Conservation (phyloP, 1,140 invertebrate species). For the Drosophila funebris region DNA sequence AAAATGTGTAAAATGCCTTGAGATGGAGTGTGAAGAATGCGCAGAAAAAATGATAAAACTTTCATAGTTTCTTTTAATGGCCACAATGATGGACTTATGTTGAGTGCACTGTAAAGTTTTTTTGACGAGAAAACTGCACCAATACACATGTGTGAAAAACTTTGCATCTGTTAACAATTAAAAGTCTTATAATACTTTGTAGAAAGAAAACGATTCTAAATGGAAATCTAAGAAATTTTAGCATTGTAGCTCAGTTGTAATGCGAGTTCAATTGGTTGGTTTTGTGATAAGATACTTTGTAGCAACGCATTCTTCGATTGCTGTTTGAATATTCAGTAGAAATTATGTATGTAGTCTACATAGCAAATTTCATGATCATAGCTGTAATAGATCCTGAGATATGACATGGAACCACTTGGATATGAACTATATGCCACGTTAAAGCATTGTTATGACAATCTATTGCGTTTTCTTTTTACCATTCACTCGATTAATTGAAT, state of each 20-base stretch:
- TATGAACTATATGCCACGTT: neutral
- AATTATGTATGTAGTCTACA: neutral
- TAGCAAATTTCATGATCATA: neutral
- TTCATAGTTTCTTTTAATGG: conserved; percentile 7
- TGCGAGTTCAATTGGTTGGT: neutral
- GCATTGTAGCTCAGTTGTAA: neutral
- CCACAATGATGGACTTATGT: conserved; percentile 1
- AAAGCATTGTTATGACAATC: too few species aligned
- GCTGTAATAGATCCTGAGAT: neutral
- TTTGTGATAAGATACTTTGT: neutral
- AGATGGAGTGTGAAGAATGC: conserved; percentile 32
- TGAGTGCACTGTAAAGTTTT: conserved; percentile 4
- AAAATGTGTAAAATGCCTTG: conserved; percentile 27
- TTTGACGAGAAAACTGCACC: neutral
- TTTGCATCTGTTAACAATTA: neutral
- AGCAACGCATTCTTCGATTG: neutral
- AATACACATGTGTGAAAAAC: neutral
- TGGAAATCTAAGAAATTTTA: neutral
- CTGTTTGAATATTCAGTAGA: neutral
- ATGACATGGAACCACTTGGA: neutral
- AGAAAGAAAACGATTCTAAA: neutral
- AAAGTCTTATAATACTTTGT: too few species aligned
- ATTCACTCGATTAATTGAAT: too few species aligned
- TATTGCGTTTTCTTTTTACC: too few species aligned
- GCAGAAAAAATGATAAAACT: neutral